Conservation (phyloP, 1,140 invertebrate species). For the Aphaenogaster floridana region DNA sequence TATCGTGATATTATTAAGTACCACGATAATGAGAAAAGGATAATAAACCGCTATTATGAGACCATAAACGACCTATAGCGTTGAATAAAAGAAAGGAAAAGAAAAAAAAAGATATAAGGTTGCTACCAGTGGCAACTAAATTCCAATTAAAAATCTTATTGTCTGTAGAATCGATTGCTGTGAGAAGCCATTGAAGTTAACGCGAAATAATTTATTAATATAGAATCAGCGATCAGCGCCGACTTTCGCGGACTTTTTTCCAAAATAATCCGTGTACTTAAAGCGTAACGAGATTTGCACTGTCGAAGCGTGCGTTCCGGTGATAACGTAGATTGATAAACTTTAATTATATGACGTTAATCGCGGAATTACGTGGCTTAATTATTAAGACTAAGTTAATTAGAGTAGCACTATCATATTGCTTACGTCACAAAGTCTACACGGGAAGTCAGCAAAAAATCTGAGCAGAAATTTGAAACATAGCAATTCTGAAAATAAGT, state of each 20-base stretch:
- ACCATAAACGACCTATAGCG: background rate
- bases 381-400: slow-evolving; percentile 5
- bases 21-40: slow-evolving; percentile 54
- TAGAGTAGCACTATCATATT: background rate
- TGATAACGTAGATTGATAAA: background rate
- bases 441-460: background rate
- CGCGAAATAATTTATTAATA: slow-evolving; percentile 41
- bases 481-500: background rate
- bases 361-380: background rate
- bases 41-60: slow-evolving; percentile 43
- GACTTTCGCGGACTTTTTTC: background rate
- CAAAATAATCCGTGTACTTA: slow-evolving; percentile 3
- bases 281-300: slow-evolving; percentile 21
- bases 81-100: background rate
- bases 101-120: slow-evolving; percentile 36
- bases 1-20: background rate
- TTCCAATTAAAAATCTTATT: slow-evolving; percentile 48
- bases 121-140: slow-evolving; percentile 22
- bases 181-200: slow-evolving; percentile 25
- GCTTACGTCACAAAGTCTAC: background rate
- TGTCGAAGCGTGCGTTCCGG: background rate
- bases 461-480: background rate
- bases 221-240: background rate
- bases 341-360: slow-evolving; percentile 23
- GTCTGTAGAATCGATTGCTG: slow-evolving; percentile 46